These are phyloP conservation scores for Speoplatyrhinus poulsoni DNA, from an alignment of 2,113 vertebrate species.

Conservation along the genomic window DNA sequence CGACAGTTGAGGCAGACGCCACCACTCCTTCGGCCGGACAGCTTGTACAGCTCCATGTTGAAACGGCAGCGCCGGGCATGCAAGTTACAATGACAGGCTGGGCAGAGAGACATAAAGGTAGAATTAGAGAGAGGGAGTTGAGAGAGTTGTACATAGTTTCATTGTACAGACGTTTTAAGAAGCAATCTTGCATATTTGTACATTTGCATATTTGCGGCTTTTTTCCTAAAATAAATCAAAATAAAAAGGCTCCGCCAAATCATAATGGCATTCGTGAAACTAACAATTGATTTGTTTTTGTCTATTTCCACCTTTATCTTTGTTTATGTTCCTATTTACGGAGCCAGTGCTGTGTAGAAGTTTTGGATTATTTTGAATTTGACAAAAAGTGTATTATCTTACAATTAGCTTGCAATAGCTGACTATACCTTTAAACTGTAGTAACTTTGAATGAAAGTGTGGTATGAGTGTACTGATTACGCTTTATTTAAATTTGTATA, in stretches of 20 bases:
- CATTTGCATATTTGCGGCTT: no score
- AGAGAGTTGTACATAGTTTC: neutral
- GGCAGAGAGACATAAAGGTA: neutral
- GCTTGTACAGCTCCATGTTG: slow-evolving; percentile 99
- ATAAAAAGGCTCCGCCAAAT: neutral
- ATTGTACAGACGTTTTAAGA: neutral
- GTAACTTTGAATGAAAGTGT: no score
- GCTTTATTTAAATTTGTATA: no score
- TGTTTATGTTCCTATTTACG: no score
- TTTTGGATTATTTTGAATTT: no score
- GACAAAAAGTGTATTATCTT: no score
- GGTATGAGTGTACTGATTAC: no score
- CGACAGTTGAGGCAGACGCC: slow-evolving; percentile 97
- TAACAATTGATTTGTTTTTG: no score
- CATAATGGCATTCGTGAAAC: neutral
- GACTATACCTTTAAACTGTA: no score
- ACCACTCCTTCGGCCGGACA: slow-evolving; percentile 92
- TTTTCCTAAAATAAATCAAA: neutral
- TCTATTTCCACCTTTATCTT: no score
- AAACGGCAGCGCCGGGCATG: slow-evolving; percentile 96
- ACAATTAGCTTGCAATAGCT: no score
- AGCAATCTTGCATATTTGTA: neutral
- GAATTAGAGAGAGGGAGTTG: neutral
- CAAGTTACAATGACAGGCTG: slow-evolving; percentile 97
- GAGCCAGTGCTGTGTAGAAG: no score